Percentiles rank a stretch among this genome's conserved stretches.
Evolutionary conservation across 2,797 vertebrate genomes (phyloP).

Genomic region (Sebastes iracundus): DNA sequence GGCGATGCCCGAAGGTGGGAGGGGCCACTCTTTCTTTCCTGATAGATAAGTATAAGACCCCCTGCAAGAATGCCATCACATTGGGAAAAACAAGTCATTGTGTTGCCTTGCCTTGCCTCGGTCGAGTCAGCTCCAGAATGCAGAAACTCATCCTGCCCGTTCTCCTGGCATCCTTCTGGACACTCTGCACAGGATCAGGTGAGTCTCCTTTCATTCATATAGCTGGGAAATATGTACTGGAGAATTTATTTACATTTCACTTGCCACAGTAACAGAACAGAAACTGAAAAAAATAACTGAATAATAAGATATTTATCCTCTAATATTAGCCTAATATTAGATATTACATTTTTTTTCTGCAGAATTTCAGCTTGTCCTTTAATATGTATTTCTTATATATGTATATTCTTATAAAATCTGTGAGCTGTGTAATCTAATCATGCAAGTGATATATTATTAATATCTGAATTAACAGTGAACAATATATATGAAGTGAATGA

Average conservation of each 20-base stretch:
- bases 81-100: constrained; percentile 49
- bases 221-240: too few species aligned
- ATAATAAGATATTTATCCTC: background rate
- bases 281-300: background rate
- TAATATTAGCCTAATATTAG: background rate
- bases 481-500: background rate
- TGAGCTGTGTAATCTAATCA: background rate
- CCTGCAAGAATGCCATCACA: constrained; percentile 75
- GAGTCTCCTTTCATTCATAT: constrained; percentile 45
- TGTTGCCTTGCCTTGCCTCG: constrained; percentile 26
- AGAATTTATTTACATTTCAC: background rate
- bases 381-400: background rate
- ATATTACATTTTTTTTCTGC: rapidly evolving
- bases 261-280: background rate
- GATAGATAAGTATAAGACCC: constrained; percentile 81
- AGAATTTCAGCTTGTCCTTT: background rate
- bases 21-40: constrained; percentile 71
- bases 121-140: constrained; percentile 65
- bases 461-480: background rate
- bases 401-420: background rate
- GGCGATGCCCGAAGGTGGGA: constrained; percentile 68
- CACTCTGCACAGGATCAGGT: constrained; percentile 63
- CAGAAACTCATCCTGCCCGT: constrained; percentile 56
- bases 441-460: background rate
- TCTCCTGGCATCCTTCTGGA: constrained; percentile 65